Evolutionary conservation across 2,888 invertebrate species (phyloP), one percentile per base, ranked within the genome.

Genomic region (Drosophila acutilabella): DNA sequence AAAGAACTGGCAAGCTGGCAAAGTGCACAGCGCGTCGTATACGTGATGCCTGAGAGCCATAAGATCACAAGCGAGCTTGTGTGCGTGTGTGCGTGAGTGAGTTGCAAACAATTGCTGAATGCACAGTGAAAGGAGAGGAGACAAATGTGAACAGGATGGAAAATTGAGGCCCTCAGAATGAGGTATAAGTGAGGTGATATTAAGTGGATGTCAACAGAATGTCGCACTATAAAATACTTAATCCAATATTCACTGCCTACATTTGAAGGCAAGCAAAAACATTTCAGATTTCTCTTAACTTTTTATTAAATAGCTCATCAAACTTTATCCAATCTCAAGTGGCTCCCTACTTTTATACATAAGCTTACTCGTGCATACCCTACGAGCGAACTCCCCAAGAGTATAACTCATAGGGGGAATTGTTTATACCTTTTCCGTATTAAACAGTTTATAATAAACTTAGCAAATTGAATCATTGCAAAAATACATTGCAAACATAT

Each of bases 21-120:
- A 78, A 84, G 67, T 84, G 88, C 58, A 64, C 88, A 81, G 64
- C 78, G 71, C 64, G 69, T 60, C 88, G 76, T 80, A 83, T 87
- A 75, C 81, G 67, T 83, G 73, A 80, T 83, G 65, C 59, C 64
- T 47, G 45, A 62, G 13, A 61, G 40, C 42, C 42, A 54, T 33
- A 48, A 56, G 33, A 42, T 52, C 18, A n/a, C 4, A 36, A 11
- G 44, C 47, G 59, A 36, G 40, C 45, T 53, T 59, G 33, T 60
- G 40, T 59, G 45, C 23, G 20, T n/a, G 23, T 38, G 23, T 42
- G 52, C 40, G 50, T 47, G 38, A 14, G 33, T 57, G 50, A 51
- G 30, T 50, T 38, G 52, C 42, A 69, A 73, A 56, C 74, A 68
- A 58, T 53, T 58, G 64, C 45, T 41, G 50, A 41, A 6, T 41